phyloP scores from a whole-genome alignment of 2,797 vertebrate species.

The Melanotaenia pygmaea region DNA sequence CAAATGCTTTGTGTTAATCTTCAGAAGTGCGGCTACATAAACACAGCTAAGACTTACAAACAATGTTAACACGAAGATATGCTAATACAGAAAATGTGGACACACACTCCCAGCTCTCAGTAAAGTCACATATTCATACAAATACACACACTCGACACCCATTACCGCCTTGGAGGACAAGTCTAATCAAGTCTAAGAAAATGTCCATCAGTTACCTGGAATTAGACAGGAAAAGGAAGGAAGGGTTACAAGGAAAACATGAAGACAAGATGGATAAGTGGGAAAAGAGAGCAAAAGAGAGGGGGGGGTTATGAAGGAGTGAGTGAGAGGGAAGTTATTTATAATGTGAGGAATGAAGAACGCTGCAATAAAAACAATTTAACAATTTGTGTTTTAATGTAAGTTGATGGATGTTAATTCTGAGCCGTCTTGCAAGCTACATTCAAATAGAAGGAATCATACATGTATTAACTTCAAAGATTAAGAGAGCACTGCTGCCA shows the following conservation, averaged over 20 bases:
- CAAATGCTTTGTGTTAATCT: constrained; percentile 38
- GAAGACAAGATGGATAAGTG: background rate
- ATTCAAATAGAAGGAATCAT: background rate
- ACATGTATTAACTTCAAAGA: background rate
- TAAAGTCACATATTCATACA: background rate
- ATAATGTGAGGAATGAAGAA: constrained; percentile 24
- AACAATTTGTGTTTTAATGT: constrained; percentile 52
- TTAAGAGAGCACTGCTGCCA: background rate
- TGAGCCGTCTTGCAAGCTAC: constrained; percentile 22
- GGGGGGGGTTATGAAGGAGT: background rate
- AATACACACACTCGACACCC: constrained; percentile 7
- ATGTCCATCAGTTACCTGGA: constrained; percentile 43
- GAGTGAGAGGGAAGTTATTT: constrained; percentile 10
- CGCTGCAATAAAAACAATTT: constrained; percentile 27
- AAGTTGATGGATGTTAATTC: constrained; percentile 63
- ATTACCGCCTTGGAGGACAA: constrained; percentile 29
- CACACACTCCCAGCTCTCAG: background rate
- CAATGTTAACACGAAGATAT: constrained; percentile 1
- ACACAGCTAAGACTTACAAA: constrained; percentile 15
- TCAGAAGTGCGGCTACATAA: constrained; percentile 15
- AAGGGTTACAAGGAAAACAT: background rate
- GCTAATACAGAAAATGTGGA: background rate
- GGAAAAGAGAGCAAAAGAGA: background rate
- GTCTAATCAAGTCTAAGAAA: constrained; percentile 63
- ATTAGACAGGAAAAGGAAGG: constrained; percentile 22